Conservation (phyloP, 2,888 invertebrate species). For the Drepana falcataria region DNA sequence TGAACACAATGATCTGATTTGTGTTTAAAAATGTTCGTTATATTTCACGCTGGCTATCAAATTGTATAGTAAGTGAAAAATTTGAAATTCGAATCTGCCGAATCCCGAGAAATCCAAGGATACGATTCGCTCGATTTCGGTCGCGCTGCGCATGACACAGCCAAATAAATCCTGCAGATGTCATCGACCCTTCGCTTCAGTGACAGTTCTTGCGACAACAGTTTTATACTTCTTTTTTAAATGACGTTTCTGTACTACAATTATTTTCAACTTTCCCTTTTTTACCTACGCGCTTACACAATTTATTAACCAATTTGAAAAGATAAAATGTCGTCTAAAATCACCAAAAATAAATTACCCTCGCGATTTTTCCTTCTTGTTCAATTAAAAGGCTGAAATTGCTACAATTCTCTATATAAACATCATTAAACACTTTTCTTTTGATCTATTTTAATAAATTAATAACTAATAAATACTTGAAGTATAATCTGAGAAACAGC, state of each 20-base stretch:
- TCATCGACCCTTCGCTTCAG: slow-evolving; percentile 51
- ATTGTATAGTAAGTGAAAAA: slow-evolving; percentile 64
- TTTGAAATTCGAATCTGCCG: slow-evolving; percentile 75
- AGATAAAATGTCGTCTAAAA: slow-evolving; percentile 23
- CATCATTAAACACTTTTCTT: no score
- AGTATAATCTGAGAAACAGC: no score
- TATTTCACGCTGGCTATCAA: slow-evolving; percentile 15
- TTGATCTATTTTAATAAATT: no score
- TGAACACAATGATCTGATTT: no score
- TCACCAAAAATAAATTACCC: background rate
- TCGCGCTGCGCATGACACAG: slow-evolving; percentile 31
- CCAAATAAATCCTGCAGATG: slow-evolving; percentile 62
- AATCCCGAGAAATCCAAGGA: slow-evolving; percentile 63
- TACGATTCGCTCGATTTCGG: slow-evolving; percentile 35
- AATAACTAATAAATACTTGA: no score
- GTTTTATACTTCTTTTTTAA: slow-evolving; percentile 64
- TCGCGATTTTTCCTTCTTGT: background rate
- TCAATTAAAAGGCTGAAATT: no score
- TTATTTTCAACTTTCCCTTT: slow-evolving; percentile 52
- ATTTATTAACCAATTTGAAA: slow-evolving; percentile 55
- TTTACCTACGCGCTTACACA: slow-evolving; percentile 34
- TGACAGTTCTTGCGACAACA: slow-evolving; percentile 68
- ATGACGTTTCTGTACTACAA: slow-evolving; percentile 47
- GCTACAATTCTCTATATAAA: no score
- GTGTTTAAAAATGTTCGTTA: background rate